phyloP scores from a whole-genome alignment of 2,888 invertebrate genomes.

The Papilio protenor region DNA sequence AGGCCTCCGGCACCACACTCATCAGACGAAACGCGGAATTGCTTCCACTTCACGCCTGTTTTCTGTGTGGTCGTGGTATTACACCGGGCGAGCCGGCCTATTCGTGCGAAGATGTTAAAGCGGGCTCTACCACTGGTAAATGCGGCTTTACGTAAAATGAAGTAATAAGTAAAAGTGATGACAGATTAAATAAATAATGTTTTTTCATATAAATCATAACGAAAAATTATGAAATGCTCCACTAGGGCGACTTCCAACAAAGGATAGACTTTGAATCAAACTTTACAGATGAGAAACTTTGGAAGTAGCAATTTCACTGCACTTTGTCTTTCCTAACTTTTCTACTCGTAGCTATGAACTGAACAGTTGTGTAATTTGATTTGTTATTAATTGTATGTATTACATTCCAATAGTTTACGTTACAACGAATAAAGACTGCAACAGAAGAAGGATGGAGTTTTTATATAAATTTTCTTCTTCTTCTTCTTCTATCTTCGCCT shows the following conservation, averaged over 20 bases:
- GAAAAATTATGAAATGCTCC: slow-evolving; percentile 1
- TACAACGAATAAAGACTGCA: neutral
- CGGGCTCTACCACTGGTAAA: too few species aligned
- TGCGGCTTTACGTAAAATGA: too few species aligned
- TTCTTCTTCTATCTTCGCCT: too few species aligned
- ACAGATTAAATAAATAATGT: too few species aligned
- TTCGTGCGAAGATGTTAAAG: too few species aligned
- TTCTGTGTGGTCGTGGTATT: too few species aligned
- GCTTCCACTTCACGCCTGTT: too few species aligned
- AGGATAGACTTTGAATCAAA: slow-evolving; percentile 31
- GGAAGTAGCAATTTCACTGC: slow-evolving; percentile 31
- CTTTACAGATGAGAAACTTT: slow-evolving; percentile 35
- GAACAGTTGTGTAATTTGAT: slow-evolving; percentile 30
- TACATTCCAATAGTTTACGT: neutral
- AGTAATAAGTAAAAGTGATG: too few species aligned
- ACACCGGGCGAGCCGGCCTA: too few species aligned
- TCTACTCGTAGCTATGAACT: neutral
- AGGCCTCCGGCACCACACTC: too few species aligned
- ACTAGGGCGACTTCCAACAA: neutral
- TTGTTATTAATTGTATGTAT: slow-evolving; percentile 1
- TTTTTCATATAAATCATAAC: slow-evolving; percentile 2
- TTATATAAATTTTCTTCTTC: neutral
- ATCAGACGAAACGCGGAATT: too few species aligned
- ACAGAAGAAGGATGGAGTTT: neutral
- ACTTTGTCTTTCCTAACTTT: slow-evolving; percentile 38